Evolutionary conservation across 2,113 vertebrate genomes (phyloP), one percentile per base, ranked within the genome.

Genomic region (Jaculus jaculus): DNA sequence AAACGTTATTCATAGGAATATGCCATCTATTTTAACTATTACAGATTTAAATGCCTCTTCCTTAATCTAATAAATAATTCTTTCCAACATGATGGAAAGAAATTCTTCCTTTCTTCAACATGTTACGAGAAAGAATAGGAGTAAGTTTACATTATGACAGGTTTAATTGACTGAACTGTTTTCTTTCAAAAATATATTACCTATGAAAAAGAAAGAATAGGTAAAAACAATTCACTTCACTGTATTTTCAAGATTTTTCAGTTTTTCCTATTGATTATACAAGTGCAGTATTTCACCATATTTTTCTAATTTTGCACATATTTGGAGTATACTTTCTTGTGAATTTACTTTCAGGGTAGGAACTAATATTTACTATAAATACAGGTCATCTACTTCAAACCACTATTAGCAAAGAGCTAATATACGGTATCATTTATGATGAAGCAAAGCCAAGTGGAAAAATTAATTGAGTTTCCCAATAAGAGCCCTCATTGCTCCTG

Each of bases 381-480:
- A 92, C 54, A 90, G 37, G 88, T 83, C 65, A 83, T 13, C 26
- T 79, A 21, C 79, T 85, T 92, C 32, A 86, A 79, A 85, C 1
- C 11, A 26, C 0, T 54, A 10, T 79, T 5, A 30, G 15, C 32
- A 58, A 77, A 90, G 20, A 90, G 28, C 71, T 80, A 83, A 90
- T 10, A 89, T 17, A 65, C 26, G 5, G 17, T 24, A 82, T 78
- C 28, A 84, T 60, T 90, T 90, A 78, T 71, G 39, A 92, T 79
- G 37, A 88, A 69, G 7, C 60, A 24, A 82, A 79, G 28, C 6
- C 39, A 28, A 86, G 69, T 24, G 51, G 26, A 88, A 39, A 84
- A 92, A 90, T 39, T 73, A 90, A 75, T 20, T 75, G 24, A 69
- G 87, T 80, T 85, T 72, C 32, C 71, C 12, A 85, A 65, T 30